phyloP scores from a whole-genome alignment of 2,797 vertebrate species.

The Oceanodroma leucorhoa region DNA sequence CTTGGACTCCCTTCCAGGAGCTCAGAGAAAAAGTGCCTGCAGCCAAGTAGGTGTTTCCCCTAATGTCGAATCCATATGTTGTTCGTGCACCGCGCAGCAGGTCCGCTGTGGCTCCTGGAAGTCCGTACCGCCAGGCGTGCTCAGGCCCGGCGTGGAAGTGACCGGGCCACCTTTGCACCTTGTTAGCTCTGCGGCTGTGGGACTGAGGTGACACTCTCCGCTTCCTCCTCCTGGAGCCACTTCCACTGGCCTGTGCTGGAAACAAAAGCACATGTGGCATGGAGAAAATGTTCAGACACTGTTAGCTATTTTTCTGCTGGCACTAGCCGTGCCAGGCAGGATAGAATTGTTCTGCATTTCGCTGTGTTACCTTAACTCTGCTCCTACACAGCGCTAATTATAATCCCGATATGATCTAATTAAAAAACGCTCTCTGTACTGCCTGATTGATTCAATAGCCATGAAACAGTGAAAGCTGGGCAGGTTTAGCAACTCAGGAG shows the following conservation, averaged over 20 bases:
- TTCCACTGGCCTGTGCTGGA: neutral
- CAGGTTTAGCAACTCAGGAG: neutral
- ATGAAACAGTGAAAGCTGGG: neutral
- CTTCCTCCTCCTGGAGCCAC: neutral
- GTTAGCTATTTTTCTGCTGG: neutral
- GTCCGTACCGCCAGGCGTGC: accelerated
- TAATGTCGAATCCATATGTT: accelerated
- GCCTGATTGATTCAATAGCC: conserved; percentile 39
- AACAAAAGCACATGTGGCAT: neutral
- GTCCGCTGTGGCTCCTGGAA: neutral
- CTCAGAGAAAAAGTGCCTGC: neutral
- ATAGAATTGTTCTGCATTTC: conserved; percentile 25
- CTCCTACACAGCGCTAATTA: conserved; percentile 69
- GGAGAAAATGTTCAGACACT: neutral
- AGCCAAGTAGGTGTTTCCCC: neutral
- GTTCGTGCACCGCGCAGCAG: neutral
- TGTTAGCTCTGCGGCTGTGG: neutral
- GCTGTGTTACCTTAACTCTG: conserved; percentile 65
- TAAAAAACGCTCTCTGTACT: conserved; percentile 22
- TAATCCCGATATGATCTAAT: conserved; percentile 62
- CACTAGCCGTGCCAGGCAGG: neutral
- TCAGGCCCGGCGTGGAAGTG: neutral
- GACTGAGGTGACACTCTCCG: too few relatives aligned
- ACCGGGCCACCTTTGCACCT: neutral
- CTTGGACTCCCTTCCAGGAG: neutral